These are phyloP conservation scores for Nematostella vectensis DNA, from an alignment of 92 coral and sea anemone genomes.

Conservation along the genomic window DNA sequence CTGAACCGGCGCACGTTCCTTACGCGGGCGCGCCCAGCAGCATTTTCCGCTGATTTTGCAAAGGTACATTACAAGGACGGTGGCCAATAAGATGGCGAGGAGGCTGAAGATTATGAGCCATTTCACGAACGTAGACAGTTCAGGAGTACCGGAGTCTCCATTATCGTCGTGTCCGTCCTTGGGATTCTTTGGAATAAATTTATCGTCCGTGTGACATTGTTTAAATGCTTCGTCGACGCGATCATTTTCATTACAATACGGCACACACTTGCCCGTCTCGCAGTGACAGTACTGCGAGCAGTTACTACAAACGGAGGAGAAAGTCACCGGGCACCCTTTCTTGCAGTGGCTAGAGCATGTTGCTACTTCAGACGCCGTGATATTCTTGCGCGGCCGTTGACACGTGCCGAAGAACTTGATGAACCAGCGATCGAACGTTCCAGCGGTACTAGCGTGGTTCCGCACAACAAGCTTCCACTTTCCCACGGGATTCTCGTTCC, in stretches of 20 bases:
- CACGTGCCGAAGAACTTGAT: constrained; percentile 83
- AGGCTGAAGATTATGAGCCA: constrained; percentile 72
- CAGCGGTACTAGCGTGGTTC: constrained; percentile 45
- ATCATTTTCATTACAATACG: constrained; percentile 54
- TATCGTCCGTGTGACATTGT: constrained; percentile 44
- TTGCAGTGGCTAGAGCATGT: constrained; percentile 48
- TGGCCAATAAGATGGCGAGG: constrained; percentile 51
- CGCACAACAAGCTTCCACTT: constrained; percentile 69
- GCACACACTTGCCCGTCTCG: constrained; percentile 65
- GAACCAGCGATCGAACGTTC: constrained; percentile 72
- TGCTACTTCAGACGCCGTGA: constrained; percentile 38
- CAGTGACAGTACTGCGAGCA: constrained; percentile 82
- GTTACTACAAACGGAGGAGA: constrained; percentile 46
- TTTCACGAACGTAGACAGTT: constrained; percentile 68
- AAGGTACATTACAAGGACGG: constrained; percentile 64
- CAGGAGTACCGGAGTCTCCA: constrained; percentile 9
- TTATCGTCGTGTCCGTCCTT: constrained; percentile 10
- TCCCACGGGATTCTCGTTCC: constrained; percentile 96
- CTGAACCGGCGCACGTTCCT: constrained; percentile 21
- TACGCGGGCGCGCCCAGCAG: constrained; percentile 60
- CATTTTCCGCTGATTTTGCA: constrained; percentile 60
- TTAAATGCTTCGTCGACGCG: constrained; percentile 34
- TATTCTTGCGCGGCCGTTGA: constrained; percentile 25
- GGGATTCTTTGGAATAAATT: too few relatives aligned
- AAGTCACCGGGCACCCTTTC: constrained; percentile 61